Conservation (phyloP, 2,113 vertebrate genomes). For the Choloepus hoffmanni region DNA sequence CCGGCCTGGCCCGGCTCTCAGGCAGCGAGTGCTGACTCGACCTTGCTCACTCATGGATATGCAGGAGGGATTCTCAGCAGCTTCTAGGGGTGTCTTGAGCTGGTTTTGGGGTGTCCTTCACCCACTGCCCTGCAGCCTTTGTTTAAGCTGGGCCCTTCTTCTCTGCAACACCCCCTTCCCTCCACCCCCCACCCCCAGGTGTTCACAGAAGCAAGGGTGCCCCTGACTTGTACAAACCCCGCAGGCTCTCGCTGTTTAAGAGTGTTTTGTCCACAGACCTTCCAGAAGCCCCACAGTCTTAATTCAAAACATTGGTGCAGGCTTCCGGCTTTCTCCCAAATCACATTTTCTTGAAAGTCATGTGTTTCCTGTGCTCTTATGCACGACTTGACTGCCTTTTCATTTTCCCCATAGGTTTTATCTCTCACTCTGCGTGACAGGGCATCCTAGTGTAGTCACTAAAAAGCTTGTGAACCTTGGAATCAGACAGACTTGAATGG, state of each 20-base stretch:
- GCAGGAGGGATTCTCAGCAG: neutral
- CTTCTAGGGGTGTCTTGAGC: neutral
- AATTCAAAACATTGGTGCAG: neutral
- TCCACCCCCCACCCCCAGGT: no score
- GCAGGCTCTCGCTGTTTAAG: neutral
- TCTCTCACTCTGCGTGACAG: neutral
- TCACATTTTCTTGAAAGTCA: neutral
- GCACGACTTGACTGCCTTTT: constrained; percentile 40
- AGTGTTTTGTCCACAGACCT: neutral
- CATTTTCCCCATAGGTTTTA: constrained; percentile 27
- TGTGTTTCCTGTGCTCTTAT: constrained; percentile 53
- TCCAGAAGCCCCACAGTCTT: neutral
- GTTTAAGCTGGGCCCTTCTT: neutral
- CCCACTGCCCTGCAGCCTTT: neutral
- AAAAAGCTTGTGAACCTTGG: neutral
- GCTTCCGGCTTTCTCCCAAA: neutral
- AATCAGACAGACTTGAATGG: neutral
- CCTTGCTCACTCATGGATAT: rapidly evolving
- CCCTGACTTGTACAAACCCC: neutral
- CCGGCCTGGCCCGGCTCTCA: neutral
- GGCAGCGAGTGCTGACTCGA: neutral
- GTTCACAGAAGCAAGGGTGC: neutral
- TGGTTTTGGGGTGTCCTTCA: neutral
- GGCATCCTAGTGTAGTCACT: neutral
- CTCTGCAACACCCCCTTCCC: neutral